These are phyloP conservation scores for Vireo griseus DNA, from an alignment of 2,797 vertebrate species.

Conservation along the genomic window DNA sequence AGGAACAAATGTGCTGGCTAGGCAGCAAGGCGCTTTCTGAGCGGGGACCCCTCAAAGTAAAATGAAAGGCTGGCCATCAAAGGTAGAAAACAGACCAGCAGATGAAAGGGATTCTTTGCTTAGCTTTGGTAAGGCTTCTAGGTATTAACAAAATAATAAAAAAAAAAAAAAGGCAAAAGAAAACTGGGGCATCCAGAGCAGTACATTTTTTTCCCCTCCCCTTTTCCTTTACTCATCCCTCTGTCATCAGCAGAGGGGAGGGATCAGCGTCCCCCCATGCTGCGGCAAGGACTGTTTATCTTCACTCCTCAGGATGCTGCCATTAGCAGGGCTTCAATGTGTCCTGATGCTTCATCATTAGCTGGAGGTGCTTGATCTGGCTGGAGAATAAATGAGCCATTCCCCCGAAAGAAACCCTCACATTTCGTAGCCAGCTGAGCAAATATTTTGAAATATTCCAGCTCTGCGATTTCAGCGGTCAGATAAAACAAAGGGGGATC, in stretches of 20 bases:
- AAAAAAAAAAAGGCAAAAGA: not conserved
- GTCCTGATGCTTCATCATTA: conserved; percentile 31
- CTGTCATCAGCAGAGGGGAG: conserved; percentile 37
- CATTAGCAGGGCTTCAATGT: conserved; percentile 33
- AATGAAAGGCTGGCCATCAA: conserved; percentile 58
- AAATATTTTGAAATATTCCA: conserved; percentile 57
- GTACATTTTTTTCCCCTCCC: not conserved
- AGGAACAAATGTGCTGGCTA: conserved; percentile 59
- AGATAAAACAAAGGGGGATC: conserved; percentile 39
- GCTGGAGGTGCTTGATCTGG: conserved; percentile 44
- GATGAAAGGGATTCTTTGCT: conserved; percentile 49
- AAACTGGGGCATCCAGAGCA: conserved; percentile 16
- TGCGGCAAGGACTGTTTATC: conserved; percentile 33
- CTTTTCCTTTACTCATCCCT: not conserved
- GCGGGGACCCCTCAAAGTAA: conserved; percentile 6
- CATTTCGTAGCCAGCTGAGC: conserved; percentile 9
- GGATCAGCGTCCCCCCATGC: conserved; percentile 27
- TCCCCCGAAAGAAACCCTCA: not conserved
- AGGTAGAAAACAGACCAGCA: conserved; percentile 26
- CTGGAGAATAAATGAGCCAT: conserved; percentile 16
- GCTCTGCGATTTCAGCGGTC: not conserved
- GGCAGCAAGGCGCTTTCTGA: conserved; percentile 34
- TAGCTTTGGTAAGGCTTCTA: conserved; percentile 17
- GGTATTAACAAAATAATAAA: conserved; percentile 29
- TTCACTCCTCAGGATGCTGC: conserved; percentile 41